These are phyloP conservation scores for Mylabris phalerata DNA, from an alignment of 1,140 invertebrate species.

Conservation along the genomic window DNA sequence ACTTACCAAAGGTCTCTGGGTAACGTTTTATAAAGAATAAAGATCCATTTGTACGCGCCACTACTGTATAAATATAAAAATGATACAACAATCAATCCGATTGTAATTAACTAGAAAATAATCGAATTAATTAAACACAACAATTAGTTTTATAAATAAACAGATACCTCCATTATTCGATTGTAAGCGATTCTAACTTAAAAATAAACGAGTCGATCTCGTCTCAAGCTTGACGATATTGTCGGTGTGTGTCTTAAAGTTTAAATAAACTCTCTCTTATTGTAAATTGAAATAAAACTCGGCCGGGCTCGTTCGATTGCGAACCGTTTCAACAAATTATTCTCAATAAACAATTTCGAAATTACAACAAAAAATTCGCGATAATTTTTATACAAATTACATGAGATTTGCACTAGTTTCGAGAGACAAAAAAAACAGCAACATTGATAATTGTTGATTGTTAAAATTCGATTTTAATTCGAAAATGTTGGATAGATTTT, in stretches of 20 bases:
- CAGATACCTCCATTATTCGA: not conserved
- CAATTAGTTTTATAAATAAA: not conserved
- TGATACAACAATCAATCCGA: too few species aligned
- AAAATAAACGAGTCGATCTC: not conserved
- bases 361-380: too few species aligned
- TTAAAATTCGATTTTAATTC: too few species aligned
- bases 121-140: not conserved
- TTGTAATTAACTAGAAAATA: too few species aligned
- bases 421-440: too few species aligned
- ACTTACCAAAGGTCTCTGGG: conserved; percentile 37
- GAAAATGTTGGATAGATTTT: too few species aligned
- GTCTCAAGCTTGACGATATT: not conserved
- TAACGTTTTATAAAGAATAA: conserved; percentile 33
- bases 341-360: too few species aligned
- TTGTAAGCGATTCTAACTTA: not conserved
- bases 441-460: too few species aligned
- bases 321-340: not conserved
- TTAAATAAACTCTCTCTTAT: not conserved
- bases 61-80: conserved; percentile 5
- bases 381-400: too few species aligned
- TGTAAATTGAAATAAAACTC: conserved; percentile 3
- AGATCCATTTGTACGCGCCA: conserved; percentile 26
- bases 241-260: not conserved
- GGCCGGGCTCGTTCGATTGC: conserved; percentile 3
- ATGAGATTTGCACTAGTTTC: too few species aligned